phyloP scores from a whole-genome alignment of 2,113 vertebrate species.

The Oriolus oriolus region DNA sequence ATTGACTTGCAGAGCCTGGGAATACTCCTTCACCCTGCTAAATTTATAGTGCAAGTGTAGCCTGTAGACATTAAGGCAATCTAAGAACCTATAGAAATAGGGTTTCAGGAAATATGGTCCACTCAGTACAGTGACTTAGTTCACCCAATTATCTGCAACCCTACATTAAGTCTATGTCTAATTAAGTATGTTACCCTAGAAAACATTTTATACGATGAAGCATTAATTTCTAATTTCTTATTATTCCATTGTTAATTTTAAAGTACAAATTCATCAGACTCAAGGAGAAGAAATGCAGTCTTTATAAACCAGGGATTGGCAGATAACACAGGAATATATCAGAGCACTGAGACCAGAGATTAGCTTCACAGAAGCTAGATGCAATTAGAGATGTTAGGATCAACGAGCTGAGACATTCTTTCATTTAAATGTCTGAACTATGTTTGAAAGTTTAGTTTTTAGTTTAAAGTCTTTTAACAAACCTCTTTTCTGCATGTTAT shows the following conservation, averaged over 20 bases:
- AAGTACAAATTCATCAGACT: background rate
- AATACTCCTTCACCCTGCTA: background rate
- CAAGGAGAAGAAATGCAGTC: background rate
- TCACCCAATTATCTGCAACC: background rate
- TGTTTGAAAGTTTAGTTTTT: background rate
- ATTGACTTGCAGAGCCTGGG: background rate
- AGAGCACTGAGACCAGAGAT: background rate
- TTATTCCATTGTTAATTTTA: background rate
- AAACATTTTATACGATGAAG: background rate
- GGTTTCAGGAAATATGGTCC: background rate
- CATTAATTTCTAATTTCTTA: background rate
- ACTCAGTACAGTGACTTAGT: background rate
- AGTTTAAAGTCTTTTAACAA: background rate
- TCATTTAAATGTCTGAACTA: background rate
- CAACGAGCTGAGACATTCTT: background rate
- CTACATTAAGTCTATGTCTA: background rate
- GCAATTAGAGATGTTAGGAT: background rate
- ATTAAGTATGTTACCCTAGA: background rate
- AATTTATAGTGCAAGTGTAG: background rate
- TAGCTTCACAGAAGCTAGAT: background rate
- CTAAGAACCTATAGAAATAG: background rate
- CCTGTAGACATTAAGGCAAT: background rate
- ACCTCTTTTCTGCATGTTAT: background rate
- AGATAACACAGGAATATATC: background rate
- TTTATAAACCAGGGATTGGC: background rate